Evolutionary conservation across 2,113 vertebrate species (phyloP), one percentile per base, ranked within the genome.

Genomic region (Epinephelus moara): DNA sequence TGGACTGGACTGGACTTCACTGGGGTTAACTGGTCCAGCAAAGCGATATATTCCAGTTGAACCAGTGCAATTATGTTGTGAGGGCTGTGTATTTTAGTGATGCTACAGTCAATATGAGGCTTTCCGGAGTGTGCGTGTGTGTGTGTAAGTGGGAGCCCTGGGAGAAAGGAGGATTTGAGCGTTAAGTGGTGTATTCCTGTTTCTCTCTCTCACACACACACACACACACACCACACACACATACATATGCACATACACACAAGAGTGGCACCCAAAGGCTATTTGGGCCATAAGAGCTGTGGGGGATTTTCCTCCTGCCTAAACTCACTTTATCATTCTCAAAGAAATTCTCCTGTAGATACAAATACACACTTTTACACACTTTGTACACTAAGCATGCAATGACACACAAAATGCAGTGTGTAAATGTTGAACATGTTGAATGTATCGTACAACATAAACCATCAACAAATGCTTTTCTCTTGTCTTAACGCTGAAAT

Each of bases 131-230:
- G 17, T 64, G 63, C 50, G 69, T 37, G 61, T 7, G 42, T 70
- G 50, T 27, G 27, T 49, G 21, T 56, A 25, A 19, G 73, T 19
- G 61, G 50, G 25, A 53, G 37, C 13, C 33, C 50, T 50, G 33
- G 37, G 49, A 72, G 69, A 57, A 69, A 59, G 7, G 49, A 83
- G 80, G 70, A 37, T 80, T 62, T 73, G 15, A 25, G 75, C 67
- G 40, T 71, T 53, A 83, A 92, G 73, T 75, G 69, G 63, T 69
- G 23, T 80, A 63, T 83, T 77, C 53, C 47, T 75, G 53, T 70
- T 15, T 71, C 70, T 42, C 40, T 23, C 30, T 37, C 60, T 8
- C 75, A 45, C 3, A 5, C 52, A 10, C 12, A 7, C 60, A 10
- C 75, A 45, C 3, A 5, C 52, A 11, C 12, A 7, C 62, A 10